These are phyloP conservation scores for Oscheius sp. DNA, from an alignment of 2,888 invertebrate genomes.

Conservation along the genomic window DNA sequence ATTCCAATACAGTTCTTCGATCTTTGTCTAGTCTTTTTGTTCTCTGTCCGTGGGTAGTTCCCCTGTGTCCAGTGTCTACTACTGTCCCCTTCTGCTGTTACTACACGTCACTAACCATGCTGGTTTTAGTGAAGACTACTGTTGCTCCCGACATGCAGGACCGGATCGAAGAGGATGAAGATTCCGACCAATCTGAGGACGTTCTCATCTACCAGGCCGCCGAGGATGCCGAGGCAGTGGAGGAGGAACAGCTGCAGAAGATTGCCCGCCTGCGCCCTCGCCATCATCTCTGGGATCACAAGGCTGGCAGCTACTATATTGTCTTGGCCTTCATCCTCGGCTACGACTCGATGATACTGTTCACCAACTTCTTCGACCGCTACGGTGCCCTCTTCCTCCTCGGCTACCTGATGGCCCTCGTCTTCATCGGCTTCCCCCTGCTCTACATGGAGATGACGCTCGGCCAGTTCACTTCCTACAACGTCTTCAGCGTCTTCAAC, in stretches of 20 bases:
- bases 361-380: background rate
- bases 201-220: background rate
- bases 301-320: constrained; percentile 4
- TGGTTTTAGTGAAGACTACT: too few species aligned
- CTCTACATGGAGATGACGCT: constrained; percentile 29
- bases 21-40: too few species aligned
- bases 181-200: background rate
- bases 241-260: background rate
- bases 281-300: constrained; percentile 5
- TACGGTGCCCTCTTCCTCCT: background rate
- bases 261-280: constrained; percentile 1
- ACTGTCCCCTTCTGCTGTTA: too few species aligned
- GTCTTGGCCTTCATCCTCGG: constrained; percentile 5
- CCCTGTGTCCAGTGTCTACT: too few species aligned
- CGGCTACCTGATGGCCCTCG: background rate
- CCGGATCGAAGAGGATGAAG: background rate
- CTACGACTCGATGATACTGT: constrained; percentile 5
- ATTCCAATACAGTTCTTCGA: too few species aligned
- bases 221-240: background rate
- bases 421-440: constrained; percentile 28
- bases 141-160: too few species aligned
- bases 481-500: background rate
- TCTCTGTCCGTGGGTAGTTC: too few species aligned
- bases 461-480: constrained; percentile 14
- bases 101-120: too few species aligned